Evolutionary conservation across 1,140 invertebrate species (phyloP), one percentile per base, ranked within the genome.

Genomic region (Drosophila ercepeae): DNA sequence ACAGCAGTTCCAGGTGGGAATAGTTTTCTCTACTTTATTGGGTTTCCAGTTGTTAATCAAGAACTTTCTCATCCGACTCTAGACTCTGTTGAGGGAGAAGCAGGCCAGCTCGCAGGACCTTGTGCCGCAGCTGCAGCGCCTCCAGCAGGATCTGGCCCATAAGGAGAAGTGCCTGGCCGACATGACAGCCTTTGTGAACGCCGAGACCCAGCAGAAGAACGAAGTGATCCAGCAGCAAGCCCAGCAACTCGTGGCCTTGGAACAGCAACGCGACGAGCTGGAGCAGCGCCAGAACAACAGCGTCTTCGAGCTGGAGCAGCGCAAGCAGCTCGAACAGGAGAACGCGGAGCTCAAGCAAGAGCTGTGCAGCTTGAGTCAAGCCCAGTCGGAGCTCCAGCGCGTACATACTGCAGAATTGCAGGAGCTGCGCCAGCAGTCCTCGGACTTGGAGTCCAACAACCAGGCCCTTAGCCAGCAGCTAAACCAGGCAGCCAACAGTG

Each of bases 141-240:
- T 91, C 19, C 90, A 91, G 51, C 78, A 90, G 55, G 90, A 91
- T 19, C 41, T 88, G 11, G 76, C 76, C 0, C 76, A 84, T 44
- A 91, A 91, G 50, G 90, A 91, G 32, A 88, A 90, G 53, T 69
- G 71, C 49, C 84, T 91, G 18, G 71, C 74, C 0, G 90, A 91
- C 0, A 69, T 91, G 60, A 89, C 68, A 1, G 74, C 74, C 3
- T 79, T 89, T 32, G 73, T 91, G 16, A 89, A 74, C 41, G 75
- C 83, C 9, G 90, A 91, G 50, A 59, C 77, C 0, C 79, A 91
- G 64, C 69, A 84, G 48, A 86, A 89, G 34, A 88, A 81, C 25
- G 84, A 91, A 34, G 55, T 84, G 7, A 75, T 89, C 2, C 81
- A 90, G 54, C 49, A 70, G 25, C 72, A 90, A 54, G 65, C 57